A percentile compares a stretch with the other conserved stretches of the same genome.
Evolutionary conservation across 2,113 vertebrate species (phyloP).

Genomic region (Ameiurus melas): DNA sequence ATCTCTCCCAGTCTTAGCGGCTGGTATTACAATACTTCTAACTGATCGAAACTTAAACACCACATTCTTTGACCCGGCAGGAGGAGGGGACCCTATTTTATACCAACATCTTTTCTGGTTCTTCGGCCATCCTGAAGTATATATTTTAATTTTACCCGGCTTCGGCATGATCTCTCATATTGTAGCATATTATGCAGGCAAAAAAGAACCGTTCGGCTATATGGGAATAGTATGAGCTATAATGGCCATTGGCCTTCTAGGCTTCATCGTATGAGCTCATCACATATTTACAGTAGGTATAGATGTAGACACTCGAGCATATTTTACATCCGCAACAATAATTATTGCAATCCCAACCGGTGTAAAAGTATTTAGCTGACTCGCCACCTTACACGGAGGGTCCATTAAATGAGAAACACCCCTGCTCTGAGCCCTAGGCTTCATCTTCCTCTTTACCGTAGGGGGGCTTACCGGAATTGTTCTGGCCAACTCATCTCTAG

Average conservation of each 20-base stretch:
- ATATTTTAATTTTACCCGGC: conserved; percentile 52
- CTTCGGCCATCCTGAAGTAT: conserved; percentile 45
- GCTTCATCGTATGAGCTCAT: conserved; percentile 53
- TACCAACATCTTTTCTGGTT: conserved; percentile 57
- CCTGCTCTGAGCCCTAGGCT: conserved; percentile 46
- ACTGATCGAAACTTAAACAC: conserved; percentile 51
- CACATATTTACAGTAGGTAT: conserved; percentile 58
- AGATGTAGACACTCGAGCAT: conserved; percentile 58
- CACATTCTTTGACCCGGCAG: conserved; percentile 47
- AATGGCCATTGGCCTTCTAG: conserved; percentile 52
- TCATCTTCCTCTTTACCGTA: conserved; percentile 10
- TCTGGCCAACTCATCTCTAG: conserved; percentile 51
- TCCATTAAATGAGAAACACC: conserved; percentile 54
- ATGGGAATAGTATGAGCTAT: conserved; percentile 61
- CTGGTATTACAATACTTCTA: conserved; percentile 54
- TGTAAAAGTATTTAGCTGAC: conserved; percentile 47
- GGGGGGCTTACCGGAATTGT: conserved; percentile 53
- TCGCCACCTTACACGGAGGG: conserved; percentile 47
- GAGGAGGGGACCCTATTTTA: conserved; percentile 25
- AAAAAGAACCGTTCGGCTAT: conserved; percentile 60
- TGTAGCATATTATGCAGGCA: conserved; percentile 30
- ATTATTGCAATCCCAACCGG: conserved; percentile 59
- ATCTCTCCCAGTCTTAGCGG: conserved; percentile 40
- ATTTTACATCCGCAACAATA: conserved; percentile 63
- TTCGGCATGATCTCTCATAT: conserved; percentile 59